Evolutionary conservation across 1,140 invertebrate species (phyloP), one percentile per base, ranked within the genome.

Genomic region (Ganaspis sp.): DNA sequence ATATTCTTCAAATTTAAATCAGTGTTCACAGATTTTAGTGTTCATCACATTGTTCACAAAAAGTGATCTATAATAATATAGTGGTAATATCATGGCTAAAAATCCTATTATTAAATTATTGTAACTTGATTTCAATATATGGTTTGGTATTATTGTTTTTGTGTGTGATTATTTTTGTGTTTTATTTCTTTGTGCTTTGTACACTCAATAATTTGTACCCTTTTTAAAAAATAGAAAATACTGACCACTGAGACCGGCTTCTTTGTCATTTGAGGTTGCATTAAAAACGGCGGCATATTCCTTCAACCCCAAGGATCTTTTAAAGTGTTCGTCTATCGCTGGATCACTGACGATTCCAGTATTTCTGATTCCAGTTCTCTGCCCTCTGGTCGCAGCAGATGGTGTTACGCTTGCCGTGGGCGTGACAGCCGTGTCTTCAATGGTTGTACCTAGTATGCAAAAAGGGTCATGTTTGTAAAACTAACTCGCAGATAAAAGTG

Each of bases 281-380:
- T 94, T 94, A 88, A 96, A 96, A 71, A 97, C 92, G 42, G 94
- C 94, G 81, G 95, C 94, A 91, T 99, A 98, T 85, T 97, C 94
- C 81, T 96, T 95, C 12, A 89, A 83, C 53, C 97, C 97, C 73
- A 99, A 92, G 6, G 97, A 98, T 77, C 97, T 94, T 72, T 97
- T 93, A 91, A 99, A 99, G 90, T 99, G 98, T 87, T 99, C 98
- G 89, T 99, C 97, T 86, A 99, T 98, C 40, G 96, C 96, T 11
- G 96, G 96, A 91, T 98, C 97, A 87, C 95, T 91, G 6, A 89
- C 88, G 58, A 89, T 90, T 78, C 85, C 89, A 26, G 83, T 82
- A 23, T 75, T 86, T 77, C 87, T 85, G 37, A 91, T 86, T 74
- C 88, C 89, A 54, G 88, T 91, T 79, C 88, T 88, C 72, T 87